Evolutionary conservation across 2,797 vertebrate species (phyloP), one percentile per base, ranked within the genome.

Genomic region (Numenius phaeopus): DNA sequence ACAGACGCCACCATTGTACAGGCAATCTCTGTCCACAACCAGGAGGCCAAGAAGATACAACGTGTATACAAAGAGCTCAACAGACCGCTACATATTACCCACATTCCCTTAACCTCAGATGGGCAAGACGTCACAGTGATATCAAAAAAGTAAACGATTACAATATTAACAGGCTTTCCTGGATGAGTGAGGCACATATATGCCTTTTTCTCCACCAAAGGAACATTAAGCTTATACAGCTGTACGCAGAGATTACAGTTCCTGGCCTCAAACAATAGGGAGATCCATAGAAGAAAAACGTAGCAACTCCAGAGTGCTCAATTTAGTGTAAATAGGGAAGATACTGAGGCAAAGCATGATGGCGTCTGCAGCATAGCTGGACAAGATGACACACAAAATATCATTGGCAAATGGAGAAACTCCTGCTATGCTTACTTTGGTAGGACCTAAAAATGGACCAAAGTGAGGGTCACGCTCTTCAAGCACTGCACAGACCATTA

Each of bases 71-170:
- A 72, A 90, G 26, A 85, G 30, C 26, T 58, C 62, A 61, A 62
- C 5, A 57, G 29, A 49, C 0, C 0, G 1, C 26, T 47, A 39
- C 26, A 6, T 3, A 9, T 72, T 72, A 66, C 19, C 46, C 32
- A 81, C 15, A 30, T 7, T 50, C 32, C 65, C 39, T 67, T 21
- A 24, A 12, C 9, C 30, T 83, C 59, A 50, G 6, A 55, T 1
- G 6, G 44, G 12, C 37, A 93, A 81, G 16, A n/a, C 23, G 10
- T 73, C 49, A 67, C 1, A 42, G 21, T 7, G 8, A 62, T 59
- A 66, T 0, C 21, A 3, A 9, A 82, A 47, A 84, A 87, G n/a
- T 18, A 79, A 82, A 79, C 10, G 0, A 79, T 37, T 50, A 76
- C 10, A 72, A 69, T 3, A 30, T 1, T 55, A 7, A 47, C 23